Percentiles rank a stretch among this genome's conserved stretches.
Conservation (phyloP, 2,888 invertebrate species). For the Gnatocerus cornutus region DNA sequence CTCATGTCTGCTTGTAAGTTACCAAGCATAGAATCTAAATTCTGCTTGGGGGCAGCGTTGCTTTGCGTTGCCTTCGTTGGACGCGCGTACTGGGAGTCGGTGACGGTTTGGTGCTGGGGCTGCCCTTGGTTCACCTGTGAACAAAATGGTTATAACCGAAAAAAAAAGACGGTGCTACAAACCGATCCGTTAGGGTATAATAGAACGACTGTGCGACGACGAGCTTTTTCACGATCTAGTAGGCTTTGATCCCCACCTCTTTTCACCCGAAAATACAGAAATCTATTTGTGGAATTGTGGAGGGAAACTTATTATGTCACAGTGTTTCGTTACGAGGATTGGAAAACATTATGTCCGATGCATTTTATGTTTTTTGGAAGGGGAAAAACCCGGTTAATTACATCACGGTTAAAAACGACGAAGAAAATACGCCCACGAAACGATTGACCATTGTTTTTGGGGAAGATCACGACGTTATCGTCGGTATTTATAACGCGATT, state of each 20-base stretch:
- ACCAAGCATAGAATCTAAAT: constrained; percentile 88
- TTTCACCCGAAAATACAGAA: constrained; percentile 36
- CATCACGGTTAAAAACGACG: constrained; percentile 26
- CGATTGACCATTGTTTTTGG: background rate
- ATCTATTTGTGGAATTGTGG: constrained; percentile 61
- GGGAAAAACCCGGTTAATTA: constrained; percentile 23
- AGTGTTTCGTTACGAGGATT: constrained; percentile 22
- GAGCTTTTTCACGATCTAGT: constrained; percentile 57
- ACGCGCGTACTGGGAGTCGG: constrained; percentile 82
- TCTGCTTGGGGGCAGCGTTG: constrained; percentile 69
- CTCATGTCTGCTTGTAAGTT: constrained; percentile 97
- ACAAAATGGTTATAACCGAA: constrained; percentile 32
- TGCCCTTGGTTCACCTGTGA: constrained; percentile 77
- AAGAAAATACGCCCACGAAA: constrained; percentile 15
- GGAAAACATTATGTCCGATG: constrained; percentile 10
- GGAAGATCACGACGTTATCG: background rate
- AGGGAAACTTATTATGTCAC: constrained; percentile 59
- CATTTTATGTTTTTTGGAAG: constrained; percentile 9
- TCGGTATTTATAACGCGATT: background rate
- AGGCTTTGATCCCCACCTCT: constrained; percentile 57
- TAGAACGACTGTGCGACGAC: constrained; percentile 54
- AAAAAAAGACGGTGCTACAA: background rate
- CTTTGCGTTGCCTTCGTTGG: constrained; percentile 72
- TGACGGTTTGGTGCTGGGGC: constrained; percentile 79
- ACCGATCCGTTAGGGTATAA: constrained; percentile 10